phyloP scores from a whole-genome alignment of 1,140 invertebrate species.

The Sitophilus oryzae region DNA sequence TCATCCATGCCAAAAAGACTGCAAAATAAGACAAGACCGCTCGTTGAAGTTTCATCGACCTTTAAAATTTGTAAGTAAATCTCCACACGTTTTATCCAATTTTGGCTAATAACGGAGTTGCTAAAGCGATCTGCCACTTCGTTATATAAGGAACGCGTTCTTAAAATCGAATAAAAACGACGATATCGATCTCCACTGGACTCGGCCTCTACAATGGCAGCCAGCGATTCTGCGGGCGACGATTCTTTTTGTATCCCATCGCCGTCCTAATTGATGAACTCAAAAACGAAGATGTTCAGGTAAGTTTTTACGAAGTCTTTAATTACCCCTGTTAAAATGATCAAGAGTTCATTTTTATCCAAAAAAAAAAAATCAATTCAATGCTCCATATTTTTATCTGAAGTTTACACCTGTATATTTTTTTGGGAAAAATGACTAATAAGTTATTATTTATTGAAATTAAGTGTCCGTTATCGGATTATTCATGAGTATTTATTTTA shows the following conservation, averaged over 20 bases:
- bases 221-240: constrained; percentile 81
- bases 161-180: constrained; percentile 39
- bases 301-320: too few species aligned
- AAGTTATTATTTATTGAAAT: not conserved
- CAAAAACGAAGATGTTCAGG: constrained; percentile 99
- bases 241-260: constrained; percentile 98
- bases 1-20: constrained; percentile 1
- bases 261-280: constrained; percentile 99
- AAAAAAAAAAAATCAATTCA: too few species aligned
- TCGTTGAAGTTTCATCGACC: constrained; percentile 14
- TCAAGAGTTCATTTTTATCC: too few species aligned
- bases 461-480: not conserved
- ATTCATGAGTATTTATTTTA: not conserved
- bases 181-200: constrained; percentile 40
- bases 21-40: constrained; percentile 8
- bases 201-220: constrained; percentile 67
- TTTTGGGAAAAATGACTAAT: not conserved
- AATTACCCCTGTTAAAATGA: too few species aligned
- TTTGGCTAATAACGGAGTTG: not conserved
- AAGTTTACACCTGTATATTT: not conserved
- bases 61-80: constrained; percentile 21
- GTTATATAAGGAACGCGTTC: constrained; percentile 25
- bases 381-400: not conserved
- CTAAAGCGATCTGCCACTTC: not conserved
- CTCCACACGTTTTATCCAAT: not conserved